Percentiles rank a stretch among this genome's conserved stretches.
Conservation (phyloP, 2,888 invertebrate genomes). For the Mycalesis mineus region DNA sequence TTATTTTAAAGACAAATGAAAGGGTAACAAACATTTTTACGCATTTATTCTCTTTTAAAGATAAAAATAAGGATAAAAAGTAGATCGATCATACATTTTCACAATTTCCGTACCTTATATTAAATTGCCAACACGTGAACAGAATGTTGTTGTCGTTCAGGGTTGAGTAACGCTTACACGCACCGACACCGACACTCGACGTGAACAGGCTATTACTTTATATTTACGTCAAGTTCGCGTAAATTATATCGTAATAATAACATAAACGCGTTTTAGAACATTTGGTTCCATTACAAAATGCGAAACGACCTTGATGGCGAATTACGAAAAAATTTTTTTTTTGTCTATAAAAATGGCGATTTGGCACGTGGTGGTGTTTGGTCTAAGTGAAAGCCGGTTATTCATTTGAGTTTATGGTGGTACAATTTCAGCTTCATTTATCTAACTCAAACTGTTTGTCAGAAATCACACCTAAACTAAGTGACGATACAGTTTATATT, state of each 20-base stretch:
- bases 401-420: too few relatives aligned
- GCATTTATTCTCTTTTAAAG: too few relatives aligned
- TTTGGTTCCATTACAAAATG: conserved; percentile 21
- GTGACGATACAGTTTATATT: too few relatives aligned
- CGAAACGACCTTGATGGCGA: conserved; percentile 19
- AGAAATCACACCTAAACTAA: too few relatives aligned
- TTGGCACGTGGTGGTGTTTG: conserved; percentile 20
- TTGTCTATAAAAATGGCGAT: conserved; percentile 14
- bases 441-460: too few relatives aligned
- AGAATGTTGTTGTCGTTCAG: background rate
- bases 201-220: conserved; percentile 16
- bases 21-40: too few relatives aligned
- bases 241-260: conserved; percentile 10
- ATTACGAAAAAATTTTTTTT: conserved; percentile 17
- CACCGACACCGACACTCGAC: conserved; percentile 17
- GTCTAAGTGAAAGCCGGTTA: background rate
- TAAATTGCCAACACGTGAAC: background rate
- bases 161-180: conserved; percentile 15
- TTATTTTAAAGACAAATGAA: too few relatives aligned
- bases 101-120: conserved; percentile 7
- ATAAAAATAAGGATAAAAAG: too few relatives aligned
- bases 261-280: conserved; percentile 13
- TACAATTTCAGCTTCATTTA: too few relatives aligned
- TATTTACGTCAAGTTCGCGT: conserved; percentile 11
- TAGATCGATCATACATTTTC: background rate